phyloP scores from a whole-genome alignment of 2,888 invertebrate genomes.

The Ypsolopha sequella region DNA sequence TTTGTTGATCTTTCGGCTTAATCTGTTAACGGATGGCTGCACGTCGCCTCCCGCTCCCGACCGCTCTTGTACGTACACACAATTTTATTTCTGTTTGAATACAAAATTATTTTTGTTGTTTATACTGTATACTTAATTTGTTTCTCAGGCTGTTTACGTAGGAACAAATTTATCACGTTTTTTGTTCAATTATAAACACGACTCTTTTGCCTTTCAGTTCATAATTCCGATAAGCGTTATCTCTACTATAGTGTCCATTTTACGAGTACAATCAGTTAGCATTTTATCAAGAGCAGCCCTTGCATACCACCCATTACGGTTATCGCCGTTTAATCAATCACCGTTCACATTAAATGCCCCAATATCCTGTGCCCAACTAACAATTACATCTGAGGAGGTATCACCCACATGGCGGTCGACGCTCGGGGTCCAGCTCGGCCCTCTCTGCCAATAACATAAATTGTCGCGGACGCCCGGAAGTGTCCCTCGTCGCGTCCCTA shows the following conservation, averaged over 20 bases:
- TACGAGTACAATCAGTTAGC: background rate
- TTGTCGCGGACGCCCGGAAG: slow-evolving; percentile 60
- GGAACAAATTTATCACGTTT: background rate
- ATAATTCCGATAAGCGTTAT: background rate
- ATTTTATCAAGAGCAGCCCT: background rate
- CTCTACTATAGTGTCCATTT: background rate
- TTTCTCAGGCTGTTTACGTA: slow-evolving; percentile 9
- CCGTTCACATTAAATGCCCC: slow-evolving; percentile 59
- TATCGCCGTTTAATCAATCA: slow-evolving; percentile 63
- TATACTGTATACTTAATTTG: slow-evolving; percentile 31
- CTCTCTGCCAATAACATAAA: slow-evolving; percentile 63
- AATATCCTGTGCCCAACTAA: slow-evolving; percentile 65
- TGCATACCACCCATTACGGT: slow-evolving; percentile 32
- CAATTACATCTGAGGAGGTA: slow-evolving; percentile 58
- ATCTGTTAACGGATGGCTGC: slow-evolving; percentile 35
- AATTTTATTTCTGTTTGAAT: slow-evolving; percentile 27
- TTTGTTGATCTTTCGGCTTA: slow-evolving; percentile 63
- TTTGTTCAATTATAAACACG: background rate
- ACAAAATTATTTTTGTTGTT: slow-evolving; percentile 29
- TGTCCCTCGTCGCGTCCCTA: slow-evolving; percentile 23
- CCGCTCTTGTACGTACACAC: slow-evolving; percentile 10
- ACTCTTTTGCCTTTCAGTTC: background rate
- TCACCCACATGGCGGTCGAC: slow-evolving; percentile 44
- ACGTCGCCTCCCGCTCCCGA: slow-evolving; percentile 25
- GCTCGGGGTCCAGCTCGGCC: slow-evolving; percentile 20